phyloP scores from a whole-genome alignment of 2,888 invertebrate genomes.

The Cryptus armator region DNA sequence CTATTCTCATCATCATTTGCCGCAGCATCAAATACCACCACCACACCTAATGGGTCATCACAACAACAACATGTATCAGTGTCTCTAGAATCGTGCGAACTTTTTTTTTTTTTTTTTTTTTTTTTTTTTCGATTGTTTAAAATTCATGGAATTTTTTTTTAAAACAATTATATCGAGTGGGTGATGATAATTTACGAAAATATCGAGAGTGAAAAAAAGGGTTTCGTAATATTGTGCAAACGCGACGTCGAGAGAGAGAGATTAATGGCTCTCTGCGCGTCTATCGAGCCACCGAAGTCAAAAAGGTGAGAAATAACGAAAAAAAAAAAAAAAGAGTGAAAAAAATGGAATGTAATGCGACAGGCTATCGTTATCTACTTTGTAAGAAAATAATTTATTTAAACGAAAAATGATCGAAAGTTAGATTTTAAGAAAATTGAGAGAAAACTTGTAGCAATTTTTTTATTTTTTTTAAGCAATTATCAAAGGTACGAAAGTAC shows the following conservation, averaged over 20 bases:
- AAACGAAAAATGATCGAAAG: conserved; percentile 19
- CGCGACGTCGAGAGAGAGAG: not conserved
- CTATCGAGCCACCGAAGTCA: not conserved
- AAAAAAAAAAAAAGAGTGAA: conserved; percentile 41
- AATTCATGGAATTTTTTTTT: not conserved
- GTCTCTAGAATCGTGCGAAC: conserved; percentile 76
- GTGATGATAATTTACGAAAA: not conserved
- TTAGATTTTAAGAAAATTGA: conserved; percentile 32
- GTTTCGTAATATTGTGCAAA: not conserved
- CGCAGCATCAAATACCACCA: conserved; percentile 71
- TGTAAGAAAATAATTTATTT: conserved; percentile 82
- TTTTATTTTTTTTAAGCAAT: conserved; percentile 46
- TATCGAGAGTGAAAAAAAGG: not conserved
- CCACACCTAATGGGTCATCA: conserved; percentile 80
- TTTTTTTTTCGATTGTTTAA: conserved; percentile 4
- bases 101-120: conserved; percentile 15
- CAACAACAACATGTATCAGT: conserved; percentile 81
- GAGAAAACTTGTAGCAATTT: conserved; percentile 31
- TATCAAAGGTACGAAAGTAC: conserved; percentile 41
- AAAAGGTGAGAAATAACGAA: conserved; percentile 27
- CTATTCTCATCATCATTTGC: conserved; percentile 76
- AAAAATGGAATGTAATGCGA: conserved; percentile 51
- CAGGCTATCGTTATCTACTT: conserved; percentile 82
- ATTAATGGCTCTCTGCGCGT: not conserved
- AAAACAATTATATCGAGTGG: not conserved